A percentile compares a stretch with the other conserved stretches of the same genome.
These are phyloP conservation scores for Polydesmus complanatus DNA, from an alignment of 2,888 invertebrate species.

Conservation along the genomic window DNA sequence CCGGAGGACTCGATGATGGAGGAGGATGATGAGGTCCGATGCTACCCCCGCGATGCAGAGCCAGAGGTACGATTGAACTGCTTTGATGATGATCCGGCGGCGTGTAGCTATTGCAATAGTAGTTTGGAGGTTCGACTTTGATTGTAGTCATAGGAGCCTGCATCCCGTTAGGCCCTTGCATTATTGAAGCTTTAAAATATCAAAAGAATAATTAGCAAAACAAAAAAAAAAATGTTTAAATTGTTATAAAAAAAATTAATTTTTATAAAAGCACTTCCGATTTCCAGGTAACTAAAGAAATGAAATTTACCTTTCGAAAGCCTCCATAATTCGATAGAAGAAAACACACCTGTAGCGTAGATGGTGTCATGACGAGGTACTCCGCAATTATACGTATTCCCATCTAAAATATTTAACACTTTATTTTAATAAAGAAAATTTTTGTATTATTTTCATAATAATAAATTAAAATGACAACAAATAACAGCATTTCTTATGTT, in stretches of 20 bases:
- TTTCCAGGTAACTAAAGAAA: not conserved
- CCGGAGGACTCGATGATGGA: conserved; percentile 34
- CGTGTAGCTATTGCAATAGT: conserved; percentile 69
- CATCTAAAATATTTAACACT: conserved; percentile 12
- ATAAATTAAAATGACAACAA: no score
- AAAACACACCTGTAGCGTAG: conserved; percentile 98
- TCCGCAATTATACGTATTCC: conserved; percentile 88
- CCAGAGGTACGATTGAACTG: conserved; percentile 15
- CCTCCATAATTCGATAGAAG: conserved; percentile 97
- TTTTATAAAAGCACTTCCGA: not conserved
- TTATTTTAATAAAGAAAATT: no score
- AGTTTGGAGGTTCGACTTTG: conserved; percentile 66
- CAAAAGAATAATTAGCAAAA: not conserved
- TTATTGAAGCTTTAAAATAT: conserved; percentile 63
- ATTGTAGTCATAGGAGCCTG: conserved; percentile 57
- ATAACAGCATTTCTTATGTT: no score
- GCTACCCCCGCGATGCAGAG: not conserved
- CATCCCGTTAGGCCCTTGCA: conserved; percentile 58
- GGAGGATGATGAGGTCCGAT: conserved; percentile 19
- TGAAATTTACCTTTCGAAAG: conserved; percentile 75
- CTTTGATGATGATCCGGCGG: conserved; percentile 40
- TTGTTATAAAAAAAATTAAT: not conserved
- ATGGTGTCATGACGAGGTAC: conserved; percentile 98
- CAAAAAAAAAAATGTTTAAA: not conserved
- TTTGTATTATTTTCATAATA: no score